Percentiles rank a stretch among this genome's conserved stretches.
Evolutionary conservation across 1,140 invertebrate genomes (phyloP).

Genomic region (Drosophila malerkotliana): DNA sequence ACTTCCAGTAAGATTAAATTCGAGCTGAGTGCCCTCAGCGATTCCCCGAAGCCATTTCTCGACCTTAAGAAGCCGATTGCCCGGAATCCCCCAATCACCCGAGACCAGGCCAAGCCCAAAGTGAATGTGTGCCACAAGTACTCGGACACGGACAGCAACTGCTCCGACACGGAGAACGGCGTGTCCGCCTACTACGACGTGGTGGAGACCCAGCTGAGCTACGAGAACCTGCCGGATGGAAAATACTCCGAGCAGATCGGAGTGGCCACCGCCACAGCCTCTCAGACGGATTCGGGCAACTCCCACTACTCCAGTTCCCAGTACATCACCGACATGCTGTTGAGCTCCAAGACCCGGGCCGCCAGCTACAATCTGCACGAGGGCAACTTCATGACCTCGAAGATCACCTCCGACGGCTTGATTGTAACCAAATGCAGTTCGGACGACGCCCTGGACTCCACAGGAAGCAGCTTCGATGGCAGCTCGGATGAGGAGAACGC

Average conservation of each 20-base stretch:
- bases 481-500: slow-evolving; percentile 82
- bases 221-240: slow-evolving; percentile 84
- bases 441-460: slow-evolving; percentile 82
- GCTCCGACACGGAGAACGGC: slow-evolving; percentile 79
- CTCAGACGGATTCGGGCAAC: slow-evolving; percentile 20
- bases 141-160: slow-evolving; percentile 80
- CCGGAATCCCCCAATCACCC: slow-evolving; percentile 86
- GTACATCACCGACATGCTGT: slow-evolving; percentile 82
- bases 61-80: slow-evolving; percentile 86
- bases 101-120: slow-evolving; percentile 86
- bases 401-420: slow-evolving; percentile 82
- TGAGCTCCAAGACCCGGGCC: slow-evolving; percentile 77
- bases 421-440: slow-evolving; percentile 83
- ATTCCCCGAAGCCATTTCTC: slow-evolving; percentile 79
- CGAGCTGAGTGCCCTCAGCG: slow-evolving; percentile 68
- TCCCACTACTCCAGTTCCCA: slow-evolving; percentile 78
- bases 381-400: slow-evolving; percentile 83
- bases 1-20: slow-evolving; percentile 71
- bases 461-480: slow-evolving; percentile 83
- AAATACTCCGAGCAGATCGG: slow-evolving; percentile 70
- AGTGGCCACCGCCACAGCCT: slow-evolving; percentile 55
- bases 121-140: slow-evolving; percentile 86
- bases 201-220: slow-evolving; percentile 77
- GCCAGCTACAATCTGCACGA: slow-evolving; percentile 82
- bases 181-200: slow-evolving; percentile 83